These are phyloP conservation scores for Crocallis elinguaria DNA, from an alignment of 2,888 invertebrate genomes.

Conservation along the genomic window DNA sequence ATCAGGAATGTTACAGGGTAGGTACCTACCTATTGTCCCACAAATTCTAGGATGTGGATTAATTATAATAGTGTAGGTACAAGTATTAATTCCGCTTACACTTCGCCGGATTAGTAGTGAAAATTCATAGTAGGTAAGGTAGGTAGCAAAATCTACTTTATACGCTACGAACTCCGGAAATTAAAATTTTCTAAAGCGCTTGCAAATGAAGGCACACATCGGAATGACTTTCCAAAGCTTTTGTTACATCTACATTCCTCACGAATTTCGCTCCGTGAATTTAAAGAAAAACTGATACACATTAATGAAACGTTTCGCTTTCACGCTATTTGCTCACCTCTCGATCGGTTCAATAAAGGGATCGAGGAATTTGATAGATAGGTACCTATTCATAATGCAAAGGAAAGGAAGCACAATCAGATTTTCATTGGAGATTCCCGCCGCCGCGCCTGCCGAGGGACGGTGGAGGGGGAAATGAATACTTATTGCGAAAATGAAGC, in stretches of 20 bases:
- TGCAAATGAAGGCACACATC: conserved; percentile 66
- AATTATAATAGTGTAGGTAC: no score
- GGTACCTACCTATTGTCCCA: not conserved
- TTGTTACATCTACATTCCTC: conserved; percentile 55
- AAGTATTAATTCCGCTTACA: not conserved
- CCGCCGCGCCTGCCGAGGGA: conserved; percentile 37
- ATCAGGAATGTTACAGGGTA: no score
- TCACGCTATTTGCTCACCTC: conserved; percentile 61
- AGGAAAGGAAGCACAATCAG: conserved; percentile 77
- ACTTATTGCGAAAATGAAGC: conserved; percentile 82
- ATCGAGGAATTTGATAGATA: conserved; percentile 70
- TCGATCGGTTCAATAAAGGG: conserved; percentile 67
- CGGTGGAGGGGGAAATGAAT: conserved; percentile 70
- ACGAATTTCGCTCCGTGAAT: conserved; percentile 46
- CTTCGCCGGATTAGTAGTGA: not conserved
- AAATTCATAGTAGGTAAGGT: not conserved
- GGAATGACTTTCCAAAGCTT: conserved; percentile 63
- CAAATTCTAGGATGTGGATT: no score
- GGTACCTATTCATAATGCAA: conserved; percentile 70
- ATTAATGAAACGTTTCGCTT: conserved; percentile 59
- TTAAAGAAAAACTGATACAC: conserved; percentile 55
- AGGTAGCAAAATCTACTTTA: conserved; percentile 10
- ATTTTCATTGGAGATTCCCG: conserved; percentile 72
- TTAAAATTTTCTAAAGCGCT: conserved; percentile 72
- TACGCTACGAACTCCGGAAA: conserved; percentile 51